Conservation (phyloP, 2,888 invertebrate species). For the Elgonia sp. region DNA sequence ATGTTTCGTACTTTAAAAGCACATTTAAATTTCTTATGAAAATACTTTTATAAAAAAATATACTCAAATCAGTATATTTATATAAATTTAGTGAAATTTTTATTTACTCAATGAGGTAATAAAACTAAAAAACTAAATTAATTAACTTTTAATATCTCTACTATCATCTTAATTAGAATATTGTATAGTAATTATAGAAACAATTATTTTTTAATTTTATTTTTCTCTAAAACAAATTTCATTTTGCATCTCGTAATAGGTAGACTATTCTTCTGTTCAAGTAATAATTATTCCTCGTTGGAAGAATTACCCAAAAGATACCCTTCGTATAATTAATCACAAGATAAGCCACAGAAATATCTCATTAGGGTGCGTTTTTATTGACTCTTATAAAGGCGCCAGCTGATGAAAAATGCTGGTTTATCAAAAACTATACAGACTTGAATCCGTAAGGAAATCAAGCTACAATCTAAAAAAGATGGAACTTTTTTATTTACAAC, state of each 20-base stretch:
- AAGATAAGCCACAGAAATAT: slow-evolving; percentile 60
- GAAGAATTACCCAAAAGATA: slow-evolving; percentile 61
- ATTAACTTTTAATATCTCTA: too few relatives aligned
- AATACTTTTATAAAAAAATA: too few relatives aligned
- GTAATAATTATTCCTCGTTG: slow-evolving; percentile 33
- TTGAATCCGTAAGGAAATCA: background rate
- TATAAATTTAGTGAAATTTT: too few relatives aligned
- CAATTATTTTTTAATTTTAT: too few relatives aligned
- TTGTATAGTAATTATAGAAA: too few relatives aligned
- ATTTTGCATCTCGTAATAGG: background rate
- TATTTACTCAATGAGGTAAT: too few relatives aligned
- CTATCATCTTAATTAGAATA: too few relatives aligned
- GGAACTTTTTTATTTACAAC: slow-evolving; percentile 4
- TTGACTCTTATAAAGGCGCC: slow-evolving; percentile 32
- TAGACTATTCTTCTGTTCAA: slow-evolving; percentile 27
- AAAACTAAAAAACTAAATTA: too few relatives aligned
- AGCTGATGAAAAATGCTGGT: slow-evolving; percentile 34
- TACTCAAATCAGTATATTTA: too few relatives aligned
- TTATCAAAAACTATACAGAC: slow-evolving; percentile 16
- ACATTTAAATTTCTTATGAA: slow-evolving; percentile 1
- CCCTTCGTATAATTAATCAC: slow-evolving; percentile 56
- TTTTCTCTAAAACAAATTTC: background rate
- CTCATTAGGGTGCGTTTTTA: slow-evolving; percentile 60
- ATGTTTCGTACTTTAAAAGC: background rate
- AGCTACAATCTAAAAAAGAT: slow-evolving; percentile 28